A percentile compares a stretch with the other conserved stretches of the same genome.
These are phyloP conservation scores for Rhegmatorhina hoffmannsi DNA, from an alignment of 2,113 vertebrate genomes.

Conservation along the genomic window DNA sequence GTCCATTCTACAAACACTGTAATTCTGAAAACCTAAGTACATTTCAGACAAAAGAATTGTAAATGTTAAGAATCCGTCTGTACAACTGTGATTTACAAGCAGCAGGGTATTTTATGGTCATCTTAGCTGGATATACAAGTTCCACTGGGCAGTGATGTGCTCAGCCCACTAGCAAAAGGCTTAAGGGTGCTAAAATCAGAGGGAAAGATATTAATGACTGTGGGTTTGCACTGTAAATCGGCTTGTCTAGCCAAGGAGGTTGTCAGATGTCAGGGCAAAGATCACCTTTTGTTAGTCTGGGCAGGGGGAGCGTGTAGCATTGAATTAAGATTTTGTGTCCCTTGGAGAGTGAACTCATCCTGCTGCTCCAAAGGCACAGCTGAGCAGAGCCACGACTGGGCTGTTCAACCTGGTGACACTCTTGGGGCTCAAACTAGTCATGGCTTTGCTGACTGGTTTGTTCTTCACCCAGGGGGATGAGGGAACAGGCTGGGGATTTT, in stretches of 20 bases:
- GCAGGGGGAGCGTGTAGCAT: neutral
- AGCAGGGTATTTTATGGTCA: neutral
- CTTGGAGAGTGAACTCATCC: neutral
- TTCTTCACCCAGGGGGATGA: neutral
- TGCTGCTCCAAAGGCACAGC: neutral
- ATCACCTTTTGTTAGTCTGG: neutral
- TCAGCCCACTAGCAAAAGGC: neutral
- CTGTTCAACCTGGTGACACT: neutral
- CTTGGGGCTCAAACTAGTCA: neutral
- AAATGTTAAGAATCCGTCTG: neutral
- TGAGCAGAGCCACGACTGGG: neutral
- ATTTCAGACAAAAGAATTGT: neutral
- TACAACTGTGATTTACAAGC: neutral
- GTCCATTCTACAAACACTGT: neutral
- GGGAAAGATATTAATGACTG: neutral
- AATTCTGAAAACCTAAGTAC: neutral
- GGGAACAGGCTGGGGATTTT: neutral
- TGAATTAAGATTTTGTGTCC: neutral
- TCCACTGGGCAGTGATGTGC: neutral
- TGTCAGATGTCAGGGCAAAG: neutral
- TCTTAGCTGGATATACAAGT: neutral
- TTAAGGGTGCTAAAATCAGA: neutral
- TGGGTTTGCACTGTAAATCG: neutral
- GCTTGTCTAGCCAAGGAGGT: neutral
- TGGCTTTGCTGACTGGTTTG: neutral